phyloP scores from a whole-genome alignment of 2,888 invertebrate species.

The Pemphredon lugubris region DNA sequence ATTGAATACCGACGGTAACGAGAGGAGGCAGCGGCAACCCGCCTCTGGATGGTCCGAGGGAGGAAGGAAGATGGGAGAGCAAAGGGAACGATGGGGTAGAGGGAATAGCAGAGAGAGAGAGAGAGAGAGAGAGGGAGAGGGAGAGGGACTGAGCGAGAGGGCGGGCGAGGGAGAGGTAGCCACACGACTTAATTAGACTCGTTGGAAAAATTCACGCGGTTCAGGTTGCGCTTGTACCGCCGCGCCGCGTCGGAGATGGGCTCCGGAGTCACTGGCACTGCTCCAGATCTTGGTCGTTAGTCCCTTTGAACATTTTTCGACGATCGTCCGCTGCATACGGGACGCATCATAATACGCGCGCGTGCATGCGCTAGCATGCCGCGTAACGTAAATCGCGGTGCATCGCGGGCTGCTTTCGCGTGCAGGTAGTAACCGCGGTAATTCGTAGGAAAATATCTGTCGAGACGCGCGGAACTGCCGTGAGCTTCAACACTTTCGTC shows the following conservation, averaged over 20 bases:
- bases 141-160: too few species aligned
- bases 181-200: slow-evolving; percentile 58
- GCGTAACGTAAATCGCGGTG: slow-evolving; percentile 15
- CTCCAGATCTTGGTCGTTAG: slow-evolving; percentile 50
- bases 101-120: slow-evolving; percentile 1
- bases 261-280: slow-evolving; percentile 35
- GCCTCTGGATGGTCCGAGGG: background rate
- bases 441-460: background rate
- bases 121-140: slow-evolving; percentile 5
- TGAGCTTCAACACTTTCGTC: background rate
- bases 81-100: background rate
- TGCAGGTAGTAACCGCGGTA: slow-evolving; percentile 1
- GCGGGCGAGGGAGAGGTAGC: background rate
- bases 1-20: slow-evolving; percentile 65
- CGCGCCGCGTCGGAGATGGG: slow-evolving; percentile 12
- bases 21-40: slow-evolving; percentile 37
- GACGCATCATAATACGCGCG: background rate
- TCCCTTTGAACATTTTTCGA: slow-evolving; percentile 28
- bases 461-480: background rate
- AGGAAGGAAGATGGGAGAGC: background rate
- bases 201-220: slow-evolving; percentile 58
- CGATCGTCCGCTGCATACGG: slow-evolving; percentile 16
- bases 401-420: background rate
- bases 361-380: background rate
- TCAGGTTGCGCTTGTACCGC: slow-evolving; percentile 6